phyloP scores from a whole-genome alignment of 2,888 invertebrate species.

The Phyllotreta cruciferae region DNA sequence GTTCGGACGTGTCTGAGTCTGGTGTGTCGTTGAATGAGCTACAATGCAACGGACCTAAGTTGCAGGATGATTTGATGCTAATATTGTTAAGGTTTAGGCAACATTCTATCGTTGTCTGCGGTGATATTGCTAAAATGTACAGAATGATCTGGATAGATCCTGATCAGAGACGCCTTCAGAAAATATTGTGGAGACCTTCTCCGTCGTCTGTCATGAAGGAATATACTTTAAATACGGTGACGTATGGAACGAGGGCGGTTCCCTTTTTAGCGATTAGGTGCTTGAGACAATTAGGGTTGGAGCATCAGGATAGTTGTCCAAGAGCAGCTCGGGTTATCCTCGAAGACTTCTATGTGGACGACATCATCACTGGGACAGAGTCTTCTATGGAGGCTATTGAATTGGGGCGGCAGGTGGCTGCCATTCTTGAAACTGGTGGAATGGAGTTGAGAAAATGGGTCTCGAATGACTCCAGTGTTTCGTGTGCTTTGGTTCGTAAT shows the following conservation, averaged over 20 bases:
- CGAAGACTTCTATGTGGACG: not conserved
- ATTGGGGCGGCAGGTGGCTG: not conserved
- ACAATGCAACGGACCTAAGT: slow-evolving; percentile 9
- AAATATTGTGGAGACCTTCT: not conserved
- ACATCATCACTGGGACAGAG: not conserved
- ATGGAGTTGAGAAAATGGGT: not conserved
- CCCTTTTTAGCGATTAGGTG: not conserved
- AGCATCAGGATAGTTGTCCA: not conserved
- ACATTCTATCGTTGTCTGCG: not conserved
- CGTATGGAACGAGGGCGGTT: too few relatives aligned
- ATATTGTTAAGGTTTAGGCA: not conserved
- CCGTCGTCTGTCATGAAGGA: not conserved
- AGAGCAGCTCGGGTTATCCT: not conserved
- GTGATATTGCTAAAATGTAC: not conserved
- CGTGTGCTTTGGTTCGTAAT: too few relatives aligned
- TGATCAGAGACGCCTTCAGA: not conserved
- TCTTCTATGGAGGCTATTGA: not conserved
- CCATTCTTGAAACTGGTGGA: not conserved
- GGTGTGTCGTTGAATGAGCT: slow-evolving; percentile 23
- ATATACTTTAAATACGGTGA: too few relatives aligned
- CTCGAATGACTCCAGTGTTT: not conserved
- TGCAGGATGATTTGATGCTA: slow-evolving; percentile 11
- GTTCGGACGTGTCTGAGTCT: not conserved
- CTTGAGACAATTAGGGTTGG: not conserved
- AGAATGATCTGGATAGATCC: not conserved